A percentile compares a stretch with the other conserved stretches of the same genome.
Evolutionary conservation across 2,888 invertebrate species (phyloP).

Genomic region (Ceratothoa steindachneri): DNA sequence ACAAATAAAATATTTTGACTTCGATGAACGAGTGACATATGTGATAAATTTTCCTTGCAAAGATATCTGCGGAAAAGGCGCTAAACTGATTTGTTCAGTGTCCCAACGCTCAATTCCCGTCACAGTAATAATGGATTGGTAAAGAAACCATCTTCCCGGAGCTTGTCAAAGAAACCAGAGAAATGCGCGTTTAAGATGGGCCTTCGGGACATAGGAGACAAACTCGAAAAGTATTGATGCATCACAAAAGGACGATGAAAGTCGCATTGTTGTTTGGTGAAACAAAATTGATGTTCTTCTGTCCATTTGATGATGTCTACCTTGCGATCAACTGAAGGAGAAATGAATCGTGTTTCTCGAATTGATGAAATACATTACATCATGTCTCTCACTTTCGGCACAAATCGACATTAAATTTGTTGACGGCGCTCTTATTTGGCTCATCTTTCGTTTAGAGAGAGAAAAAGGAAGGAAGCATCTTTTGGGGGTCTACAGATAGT

Average conservation of each 20-base stretch:
- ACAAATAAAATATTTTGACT: too few relatives aligned
- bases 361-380: not conserved
- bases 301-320: not conserved
- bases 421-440: too few relatives aligned
- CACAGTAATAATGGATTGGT: constrained; percentile 11
- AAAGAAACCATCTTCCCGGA: constrained; percentile 4
- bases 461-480: too few relatives aligned
- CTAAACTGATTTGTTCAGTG: not conserved
- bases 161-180: not conserved
- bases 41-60: not conserved
- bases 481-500: too few relatives aligned
- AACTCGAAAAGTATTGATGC: constrained; percentile 4
- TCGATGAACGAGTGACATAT: too few relatives aligned
- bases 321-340: not conserved
- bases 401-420: too few relatives aligned
- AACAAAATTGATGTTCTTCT: not conserved
- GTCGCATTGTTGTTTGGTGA: not conserved
- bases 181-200: not conserved
- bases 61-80: not conserved
- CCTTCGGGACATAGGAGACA: not conserved
- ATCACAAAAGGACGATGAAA: not conserved
- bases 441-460: too few relatives aligned
- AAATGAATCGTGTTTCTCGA: not conserved
- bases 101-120: constrained; percentile 8
- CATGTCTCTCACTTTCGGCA: too few relatives aligned